Conservation (phyloP, 2,797 vertebrate species). For the Sitta carolinensis region DNA sequence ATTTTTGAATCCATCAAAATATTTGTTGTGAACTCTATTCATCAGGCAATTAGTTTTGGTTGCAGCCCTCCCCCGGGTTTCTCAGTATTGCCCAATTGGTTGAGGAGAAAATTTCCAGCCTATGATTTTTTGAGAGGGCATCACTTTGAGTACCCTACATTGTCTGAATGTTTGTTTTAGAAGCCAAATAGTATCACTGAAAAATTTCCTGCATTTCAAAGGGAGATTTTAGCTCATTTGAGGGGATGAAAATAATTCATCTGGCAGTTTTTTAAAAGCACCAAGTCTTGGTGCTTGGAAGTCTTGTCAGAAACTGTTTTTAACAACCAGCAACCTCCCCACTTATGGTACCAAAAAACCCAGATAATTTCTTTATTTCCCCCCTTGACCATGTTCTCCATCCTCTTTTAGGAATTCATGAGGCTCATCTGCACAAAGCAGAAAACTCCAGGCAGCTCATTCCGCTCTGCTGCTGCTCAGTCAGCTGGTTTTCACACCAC, state of each 20-base stretch:
- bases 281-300: neutral
- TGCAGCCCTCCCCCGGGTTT: neutral
- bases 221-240: neutral
- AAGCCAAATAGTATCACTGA: neutral
- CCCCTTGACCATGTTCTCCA: neutral
- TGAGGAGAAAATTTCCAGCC: neutral
- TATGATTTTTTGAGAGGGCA: neutral
- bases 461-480: neutral
- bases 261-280: neutral
- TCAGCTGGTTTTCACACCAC: neutral
- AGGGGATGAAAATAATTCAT: neutral
- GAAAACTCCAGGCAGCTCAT: slow-evolving; percentile 21
- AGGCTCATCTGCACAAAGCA: neutral
- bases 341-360: neutral
- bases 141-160: neutral
- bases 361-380: neutral
- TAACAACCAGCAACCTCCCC: neutral
- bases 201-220: neutral
- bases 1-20: neutral
- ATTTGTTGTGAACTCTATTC: neutral
- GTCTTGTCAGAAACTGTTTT: neutral
- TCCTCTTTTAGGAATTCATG: slow-evolving; percentile 12
- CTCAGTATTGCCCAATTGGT: neutral
- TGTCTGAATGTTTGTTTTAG: neutral
- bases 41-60: neutral